These are phyloP conservation scores for Montipora cactus DNA, from an alignment of 64 coral and sea anemone species.

Conservation along the genomic window DNA sequence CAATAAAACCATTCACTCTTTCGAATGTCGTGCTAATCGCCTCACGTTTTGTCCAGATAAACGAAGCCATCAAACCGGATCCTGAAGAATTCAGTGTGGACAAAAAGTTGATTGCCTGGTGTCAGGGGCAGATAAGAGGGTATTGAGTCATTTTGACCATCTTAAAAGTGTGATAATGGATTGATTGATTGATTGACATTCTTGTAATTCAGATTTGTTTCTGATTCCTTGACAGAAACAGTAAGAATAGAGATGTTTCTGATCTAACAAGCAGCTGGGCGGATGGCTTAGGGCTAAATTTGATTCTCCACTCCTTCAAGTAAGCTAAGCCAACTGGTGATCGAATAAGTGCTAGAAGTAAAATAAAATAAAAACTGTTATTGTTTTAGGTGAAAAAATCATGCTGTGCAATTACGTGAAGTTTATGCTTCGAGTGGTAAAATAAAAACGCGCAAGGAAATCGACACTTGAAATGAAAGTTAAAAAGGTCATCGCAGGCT, in stretches of 20 bases:
- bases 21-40: too few species aligned
- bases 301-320: conserved; percentile 33
- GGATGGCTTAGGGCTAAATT: not conserved
- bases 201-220: not conserved
- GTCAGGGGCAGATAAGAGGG: conserved; percentile 26
- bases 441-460: too few species aligned
- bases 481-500: too few species aligned
- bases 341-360: too few species aligned
- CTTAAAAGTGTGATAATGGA: too few species aligned
- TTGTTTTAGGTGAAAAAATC: too few species aligned
- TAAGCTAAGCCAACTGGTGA: not conserved
- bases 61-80: not conserved
- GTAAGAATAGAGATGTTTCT: not conserved
- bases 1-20: too few species aligned
- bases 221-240: conserved; percentile 1
- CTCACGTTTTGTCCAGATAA: not conserved
- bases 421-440: too few species aligned
- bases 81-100: not conserved
- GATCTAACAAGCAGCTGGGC: conserved; percentile 21
- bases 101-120: conserved; percentile 16
- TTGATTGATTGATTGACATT: too few species aligned
- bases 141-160: not conserved
- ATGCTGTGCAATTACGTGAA: too few species aligned
- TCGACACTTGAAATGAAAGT: too few species aligned
- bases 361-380: too few species aligned